Conservation (phyloP, 2,113 vertebrate genomes). For the Bambusicola thoracicus region DNA sequence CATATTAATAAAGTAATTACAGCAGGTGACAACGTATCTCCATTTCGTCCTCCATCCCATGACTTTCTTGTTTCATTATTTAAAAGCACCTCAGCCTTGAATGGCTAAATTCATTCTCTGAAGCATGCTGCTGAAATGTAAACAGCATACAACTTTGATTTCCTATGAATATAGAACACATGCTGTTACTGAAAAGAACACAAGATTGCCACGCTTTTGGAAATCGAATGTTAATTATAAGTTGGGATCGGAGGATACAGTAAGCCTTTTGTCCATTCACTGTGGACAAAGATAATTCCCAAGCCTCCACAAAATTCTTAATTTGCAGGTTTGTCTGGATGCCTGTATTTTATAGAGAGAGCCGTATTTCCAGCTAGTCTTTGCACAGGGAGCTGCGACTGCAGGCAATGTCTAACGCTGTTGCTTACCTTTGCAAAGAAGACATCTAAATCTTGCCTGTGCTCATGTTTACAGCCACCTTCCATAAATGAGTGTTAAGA, state of each 20-base stretch:
- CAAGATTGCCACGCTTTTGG: slow-evolving; percentile 42
- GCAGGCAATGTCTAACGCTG: not conserved
- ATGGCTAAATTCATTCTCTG: slow-evolving; percentile 30
- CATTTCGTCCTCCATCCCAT: not conserved
- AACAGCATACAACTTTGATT: slow-evolving; percentile 63
- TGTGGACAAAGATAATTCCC: slow-evolving; percentile 7
- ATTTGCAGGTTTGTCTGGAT: not conserved
- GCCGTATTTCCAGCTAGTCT: not conserved
- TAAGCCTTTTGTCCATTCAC: slow-evolving; percentile 2
- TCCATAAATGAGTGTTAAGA: not conserved
- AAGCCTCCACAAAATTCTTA: not conserved
- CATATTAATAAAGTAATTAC: not conserved
- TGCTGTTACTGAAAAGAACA: slow-evolving; percentile 65
- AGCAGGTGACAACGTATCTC: not conserved
- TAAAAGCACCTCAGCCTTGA: slow-evolving; percentile 38
- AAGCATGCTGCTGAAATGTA: slow-evolving; percentile 38
- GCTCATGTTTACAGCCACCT: not conserved
- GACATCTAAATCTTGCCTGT: not conserved
- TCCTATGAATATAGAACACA: slow-evolving; percentile 59
- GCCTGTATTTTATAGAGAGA: not conserved
- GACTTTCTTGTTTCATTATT: not conserved
- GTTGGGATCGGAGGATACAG: not conserved
- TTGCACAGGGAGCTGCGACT: not conserved
- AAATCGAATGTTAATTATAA: slow-evolving; percentile 66
- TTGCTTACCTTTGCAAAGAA: not conserved